Percentiles rank a stretch among this genome's conserved stretches.
These are phyloP conservation scores for Melanotaenia nigrans DNA, from an alignment of 2,797 vertebrate species.

Conservation along the genomic window DNA sequence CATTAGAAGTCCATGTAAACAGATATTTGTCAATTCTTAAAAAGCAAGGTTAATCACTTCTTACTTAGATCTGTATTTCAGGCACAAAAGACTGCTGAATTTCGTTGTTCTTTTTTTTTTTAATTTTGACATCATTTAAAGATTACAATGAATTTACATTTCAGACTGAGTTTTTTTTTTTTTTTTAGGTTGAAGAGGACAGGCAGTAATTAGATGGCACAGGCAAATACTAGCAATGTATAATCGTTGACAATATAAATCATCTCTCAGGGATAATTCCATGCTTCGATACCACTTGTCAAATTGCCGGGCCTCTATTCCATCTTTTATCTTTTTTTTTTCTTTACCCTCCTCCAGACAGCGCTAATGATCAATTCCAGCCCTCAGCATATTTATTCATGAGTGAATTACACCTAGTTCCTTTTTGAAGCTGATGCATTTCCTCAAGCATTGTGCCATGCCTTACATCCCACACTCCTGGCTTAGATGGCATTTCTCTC, in stretches of 20 bases:
- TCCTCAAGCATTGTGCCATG: conserved; percentile 67
- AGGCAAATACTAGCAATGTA: conserved; percentile 29
- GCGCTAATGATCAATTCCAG: conserved; percentile 74
- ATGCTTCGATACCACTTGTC: conserved; percentile 54
- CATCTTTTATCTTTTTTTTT: conserved; percentile 35
- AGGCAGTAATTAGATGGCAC: conserved; percentile 36
- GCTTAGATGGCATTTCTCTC: conserved; percentile 51
- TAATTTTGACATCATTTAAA: neutral
- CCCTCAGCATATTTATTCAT: conserved; percentile 73
- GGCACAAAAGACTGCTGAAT: neutral
- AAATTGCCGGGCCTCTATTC: conserved; percentile 47
- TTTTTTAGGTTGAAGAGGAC: conserved; percentile 9
- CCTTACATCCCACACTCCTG: conserved; percentile 60
- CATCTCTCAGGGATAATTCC: conserved; percentile 45
- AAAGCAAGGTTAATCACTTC: neutral
- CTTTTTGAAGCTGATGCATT: conserved; percentile 68
- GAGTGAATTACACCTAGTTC: conserved; percentile 75
- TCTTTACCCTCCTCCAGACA: conserved; percentile 39
- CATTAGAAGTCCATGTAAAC: too few species aligned
- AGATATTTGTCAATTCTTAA: neutral
- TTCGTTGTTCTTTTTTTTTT: neutral
- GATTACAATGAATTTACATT: conserved; percentile 1
- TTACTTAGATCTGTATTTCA: neutral
- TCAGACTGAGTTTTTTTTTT: neutral
- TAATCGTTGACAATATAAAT: conserved; percentile 43